A percentile compares a stretch with the other conserved stretches of the same genome.
Evolutionary conservation across 2,113 vertebrate species (phyloP).

Genomic region (Ia io): DNA sequence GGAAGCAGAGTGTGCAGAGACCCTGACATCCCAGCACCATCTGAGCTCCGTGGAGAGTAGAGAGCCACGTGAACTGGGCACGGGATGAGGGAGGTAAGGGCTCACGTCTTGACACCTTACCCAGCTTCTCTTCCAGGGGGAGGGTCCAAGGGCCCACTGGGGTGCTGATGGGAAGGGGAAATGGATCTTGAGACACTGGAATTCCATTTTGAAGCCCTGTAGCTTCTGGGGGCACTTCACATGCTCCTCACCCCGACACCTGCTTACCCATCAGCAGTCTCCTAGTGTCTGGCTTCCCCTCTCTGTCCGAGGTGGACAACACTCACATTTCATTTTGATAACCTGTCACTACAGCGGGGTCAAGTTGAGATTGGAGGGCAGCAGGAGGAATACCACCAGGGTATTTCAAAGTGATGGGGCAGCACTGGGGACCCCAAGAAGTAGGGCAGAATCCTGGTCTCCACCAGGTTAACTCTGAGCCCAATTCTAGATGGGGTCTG

Average conservation of each 20-base stretch:
- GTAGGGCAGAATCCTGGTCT: not conserved
- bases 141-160: not conserved
- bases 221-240: not conserved
- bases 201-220: not conserved
- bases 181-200: not conserved
- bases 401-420: not conserved
- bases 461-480: not conserved
- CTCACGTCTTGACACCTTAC: not conserved
- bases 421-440: not conserved
- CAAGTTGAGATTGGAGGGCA: not conserved
- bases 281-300: not conserved
- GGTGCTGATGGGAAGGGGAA: not conserved
- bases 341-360: not conserved
- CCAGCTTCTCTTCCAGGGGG: not conserved
- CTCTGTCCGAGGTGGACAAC: not conserved
- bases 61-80: not conserved
- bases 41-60: not conserved
- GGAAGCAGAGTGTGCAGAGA: not conserved
- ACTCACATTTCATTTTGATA: not conserved
- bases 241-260: not conserved
- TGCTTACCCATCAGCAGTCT: not conserved
- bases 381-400: not conserved
- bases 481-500: not conserved
- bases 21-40: not conserved
- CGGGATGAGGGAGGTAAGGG: too few relatives aligned